Conservation (phyloP, 1,140 invertebrate genomes). For the Lamellibrachia luymesi region DNA sequence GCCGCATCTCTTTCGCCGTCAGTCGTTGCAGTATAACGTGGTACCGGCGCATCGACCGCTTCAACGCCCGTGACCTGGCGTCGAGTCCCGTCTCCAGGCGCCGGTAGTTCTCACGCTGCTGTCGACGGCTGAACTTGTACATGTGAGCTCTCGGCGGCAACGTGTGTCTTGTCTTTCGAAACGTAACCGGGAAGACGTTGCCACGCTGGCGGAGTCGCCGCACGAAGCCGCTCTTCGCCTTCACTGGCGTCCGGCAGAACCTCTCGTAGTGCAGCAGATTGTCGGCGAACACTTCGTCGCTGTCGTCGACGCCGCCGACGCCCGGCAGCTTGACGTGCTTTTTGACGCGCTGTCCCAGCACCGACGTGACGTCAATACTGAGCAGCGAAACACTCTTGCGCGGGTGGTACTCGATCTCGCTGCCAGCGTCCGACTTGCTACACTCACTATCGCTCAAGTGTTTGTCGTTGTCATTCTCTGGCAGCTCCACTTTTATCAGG, state of each 20-base stretch:
- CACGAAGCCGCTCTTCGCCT: background rate
- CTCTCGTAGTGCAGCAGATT: conserved; percentile 6
- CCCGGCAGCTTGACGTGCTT: conserved; percentile 3
- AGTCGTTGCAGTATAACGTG: background rate
- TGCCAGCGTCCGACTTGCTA: conserved; percentile 5
- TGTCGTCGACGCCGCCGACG: background rate
- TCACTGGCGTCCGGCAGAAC: conserved; percentile 17
- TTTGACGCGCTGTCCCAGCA: conserved; percentile 16
- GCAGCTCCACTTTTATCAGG: background rate
- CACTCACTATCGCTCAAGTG: background rate
- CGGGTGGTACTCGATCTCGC: background rate
- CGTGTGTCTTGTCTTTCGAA: background rate
- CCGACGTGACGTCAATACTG: conserved; percentile 15
- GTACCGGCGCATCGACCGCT: background rate
- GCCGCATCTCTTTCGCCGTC: background rate
- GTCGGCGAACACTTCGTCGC: background rate
- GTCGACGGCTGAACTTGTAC: conserved; percentile 7
- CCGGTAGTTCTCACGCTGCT: background rate
- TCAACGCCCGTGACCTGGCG: conserved; percentile 12
- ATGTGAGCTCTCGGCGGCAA: background rate
- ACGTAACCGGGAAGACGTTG: background rate
- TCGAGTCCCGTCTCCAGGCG: background rate
- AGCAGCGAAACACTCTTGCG: conserved; percentile 10
- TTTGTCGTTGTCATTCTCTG: background rate
- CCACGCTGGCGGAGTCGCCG: background rate